A percentile compares a stretch with the other conserved stretches of the same genome.
phyloP scores from a whole-genome alignment of 1,140 invertebrate species.

The Fopius arisanus region DNA sequence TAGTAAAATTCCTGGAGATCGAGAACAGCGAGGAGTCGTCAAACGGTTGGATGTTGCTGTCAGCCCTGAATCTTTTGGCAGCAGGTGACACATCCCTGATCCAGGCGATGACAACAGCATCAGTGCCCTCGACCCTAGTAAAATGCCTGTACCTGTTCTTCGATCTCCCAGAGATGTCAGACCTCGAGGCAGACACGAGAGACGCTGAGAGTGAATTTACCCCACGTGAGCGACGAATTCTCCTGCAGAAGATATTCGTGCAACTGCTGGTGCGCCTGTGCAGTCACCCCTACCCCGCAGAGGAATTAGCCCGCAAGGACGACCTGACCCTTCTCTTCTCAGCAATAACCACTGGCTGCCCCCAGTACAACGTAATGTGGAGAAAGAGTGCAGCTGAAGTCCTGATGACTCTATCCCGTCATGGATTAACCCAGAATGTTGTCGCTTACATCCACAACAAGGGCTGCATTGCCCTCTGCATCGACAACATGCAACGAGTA shows the following conservation, averaged over 20 bases:
- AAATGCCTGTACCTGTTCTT: slow-evolving; percentile 99
- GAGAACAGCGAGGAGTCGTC: slow-evolving; percentile 91
- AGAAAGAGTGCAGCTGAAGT: slow-evolving; percentile 96
- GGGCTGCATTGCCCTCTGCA: slow-evolving; percentile 91
- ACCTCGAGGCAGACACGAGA: slow-evolving; percentile 78
- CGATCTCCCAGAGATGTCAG: slow-evolving; percentile 91
- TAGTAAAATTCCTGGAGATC: slow-evolving; percentile 95
- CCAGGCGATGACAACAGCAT: slow-evolving; percentile 93
- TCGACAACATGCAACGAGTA: slow-evolving; percentile 96
- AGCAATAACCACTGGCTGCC: slow-evolving; percentile 95
- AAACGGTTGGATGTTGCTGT: slow-evolving; percentile 96
- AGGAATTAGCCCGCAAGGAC: slow-evolving; percentile 96
- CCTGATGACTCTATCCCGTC: slow-evolving; percentile 92
- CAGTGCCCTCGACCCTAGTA: slow-evolving; percentile 96
- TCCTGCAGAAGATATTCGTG: slow-evolving; percentile 96
- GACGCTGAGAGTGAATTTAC: slow-evolving; percentile 86
- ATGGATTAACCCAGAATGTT: slow-evolving; percentile 90
- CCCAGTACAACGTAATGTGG: slow-evolving; percentile 93
- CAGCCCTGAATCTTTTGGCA: slow-evolving; percentile 88
- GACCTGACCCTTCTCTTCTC: slow-evolving; percentile 95
- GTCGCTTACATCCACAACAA: slow-evolving; percentile 98
- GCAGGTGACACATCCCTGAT: slow-evolving; percentile 82
- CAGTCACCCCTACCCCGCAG: slow-evolving; percentile 89
- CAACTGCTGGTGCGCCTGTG: slow-evolving; percentile 95
- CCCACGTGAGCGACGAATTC: slow-evolving; percentile 86